These are phyloP conservation scores for Sympetrum striolatum DNA, from an alignment of 2,888 invertebrate species.

Conservation along the genomic window DNA sequence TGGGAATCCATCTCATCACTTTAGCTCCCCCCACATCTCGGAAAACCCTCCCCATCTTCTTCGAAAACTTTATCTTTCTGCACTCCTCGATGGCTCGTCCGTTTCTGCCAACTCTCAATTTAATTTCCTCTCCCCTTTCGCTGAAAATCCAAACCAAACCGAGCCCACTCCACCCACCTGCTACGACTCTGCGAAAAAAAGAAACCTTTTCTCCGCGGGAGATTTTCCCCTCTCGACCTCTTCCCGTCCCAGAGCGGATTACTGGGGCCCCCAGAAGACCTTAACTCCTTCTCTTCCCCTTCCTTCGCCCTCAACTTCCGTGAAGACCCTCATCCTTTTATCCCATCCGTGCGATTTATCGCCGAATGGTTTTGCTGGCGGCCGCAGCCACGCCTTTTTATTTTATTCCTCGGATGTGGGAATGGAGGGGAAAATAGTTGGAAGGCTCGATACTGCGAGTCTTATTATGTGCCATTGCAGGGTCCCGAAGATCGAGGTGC, in stretches of 20 bases:
- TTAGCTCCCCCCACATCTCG: not conserved
- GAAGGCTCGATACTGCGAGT: not conserved
- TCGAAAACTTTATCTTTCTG: not conserved
- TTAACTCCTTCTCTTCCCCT: not conserved
- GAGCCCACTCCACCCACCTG: constrained; percentile 2
- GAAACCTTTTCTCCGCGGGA: not conserved
- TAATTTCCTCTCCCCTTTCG: constrained; percentile 2
- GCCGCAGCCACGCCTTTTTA: not conserved
- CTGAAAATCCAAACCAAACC: not conserved
- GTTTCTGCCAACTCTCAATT: constrained; percentile 3
- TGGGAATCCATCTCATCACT: not conserved
- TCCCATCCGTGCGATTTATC: constrained; percentile 32
- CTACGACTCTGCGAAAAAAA: not conserved
- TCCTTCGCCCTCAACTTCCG: not conserved
- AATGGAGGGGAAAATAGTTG: not conserved
- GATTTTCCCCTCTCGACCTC: not conserved
- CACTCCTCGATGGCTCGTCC: not conserved
- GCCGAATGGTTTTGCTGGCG: constrained; percentile 33
- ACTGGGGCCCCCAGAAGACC: not conserved
- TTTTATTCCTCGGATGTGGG: not conserved
- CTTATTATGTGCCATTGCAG: too few species aligned
- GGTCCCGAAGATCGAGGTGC: too few species aligned
- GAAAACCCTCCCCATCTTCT: not conserved
- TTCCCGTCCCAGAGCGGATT: not conserved
- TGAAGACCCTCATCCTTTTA: constrained; percentile 25